phyloP scores from a whole-genome alignment of 2,888 invertebrate species.

The Aleiodes leptofemur region DNA sequence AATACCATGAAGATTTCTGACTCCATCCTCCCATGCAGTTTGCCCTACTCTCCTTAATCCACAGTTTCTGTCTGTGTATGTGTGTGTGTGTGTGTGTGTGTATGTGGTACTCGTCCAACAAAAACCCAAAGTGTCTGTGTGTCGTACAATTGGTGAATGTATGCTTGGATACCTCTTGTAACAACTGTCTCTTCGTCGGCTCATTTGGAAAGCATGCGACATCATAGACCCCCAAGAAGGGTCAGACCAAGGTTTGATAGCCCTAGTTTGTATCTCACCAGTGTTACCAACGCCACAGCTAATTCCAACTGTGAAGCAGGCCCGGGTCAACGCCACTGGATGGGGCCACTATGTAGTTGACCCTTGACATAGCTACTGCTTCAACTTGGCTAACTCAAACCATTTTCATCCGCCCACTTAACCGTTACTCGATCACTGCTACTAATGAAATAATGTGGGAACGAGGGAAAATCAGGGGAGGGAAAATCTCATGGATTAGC shows the following conservation, averaged over 20 bases:
- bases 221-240: conserved; percentile 19
- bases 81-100: too few relatives aligned
- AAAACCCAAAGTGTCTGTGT: not conserved
- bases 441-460: conserved; percentile 40
- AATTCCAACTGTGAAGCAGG: conserved; percentile 43
- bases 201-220: conserved; percentile 46
- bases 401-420: conserved; percentile 15
- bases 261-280: conserved; percentile 32
- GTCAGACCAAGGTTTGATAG: too few relatives aligned
- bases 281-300: conserved; percentile 40
- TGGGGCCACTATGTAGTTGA: conserved; percentile 16
- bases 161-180: conserved; percentile 2
- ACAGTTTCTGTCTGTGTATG: not conserved
- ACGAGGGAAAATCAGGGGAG: too few relatives aligned
- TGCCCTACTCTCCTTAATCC: conserved; percentile 25
- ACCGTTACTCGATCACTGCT: conserved; percentile 11
- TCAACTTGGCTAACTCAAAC: conserved; percentile 11
- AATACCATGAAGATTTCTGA: conserved; percentile 49
- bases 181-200: conserved; percentile 13
- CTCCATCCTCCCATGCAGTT: conserved; percentile 36
- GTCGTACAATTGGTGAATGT: not conserved
- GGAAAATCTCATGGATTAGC: too few relatives aligned
- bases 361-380: conserved; percentile 3
- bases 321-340: conserved; percentile 16
- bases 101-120: too few relatives aligned